Evolutionary conservation across 2,888 invertebrate species (phyloP), one percentile per base, ranked within the genome.

Genomic region (Strigamia transsilvanica): DNA sequence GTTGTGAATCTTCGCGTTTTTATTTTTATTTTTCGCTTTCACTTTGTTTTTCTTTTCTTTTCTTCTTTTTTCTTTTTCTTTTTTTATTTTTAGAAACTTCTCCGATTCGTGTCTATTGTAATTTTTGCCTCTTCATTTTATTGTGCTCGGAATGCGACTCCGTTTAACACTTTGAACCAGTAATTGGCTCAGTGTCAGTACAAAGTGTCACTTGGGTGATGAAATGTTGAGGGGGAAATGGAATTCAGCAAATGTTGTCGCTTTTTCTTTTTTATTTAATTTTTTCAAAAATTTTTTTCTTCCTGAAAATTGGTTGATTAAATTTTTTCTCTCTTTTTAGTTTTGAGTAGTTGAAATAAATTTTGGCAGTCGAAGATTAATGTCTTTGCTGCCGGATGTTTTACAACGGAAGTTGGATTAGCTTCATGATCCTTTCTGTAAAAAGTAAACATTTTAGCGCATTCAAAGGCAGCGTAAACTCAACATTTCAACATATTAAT

Each of bases 161-260:
- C 56, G 56, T 56, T 56, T 56, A 56, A 56, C 56, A 56, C 56
- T 56, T 56, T 56, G 56, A 56, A 56, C 56, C 56, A 56, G 56
- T 56, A 56, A 56, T 56, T 56, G 56, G 56, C 56, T 56, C 56
- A 18, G 18, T 56, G 56, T 56, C 56, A 56, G 21, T 56, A 56
- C 56, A 56, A 56, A 56, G 56, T 56, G 56, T 56, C 56, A 56
- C 56, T 56, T 56, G 56, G 51, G 56, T 56, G 56, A 56, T 56
- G 56, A 56, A 56, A 56, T 18, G 56, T 56, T 56, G 56, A 56
- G 56, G 56, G 56, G 56, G 56, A 56, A 51, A 56, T 56, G 56
- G 56, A 56, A 56, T 56, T 56, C 21, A 18, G 56, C n/a, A 56
- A 56, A 56, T 56, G 56, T 18, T 2, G 18, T n/a, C 5, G 2